Evolutionary conservation across 2,113 vertebrate species (phyloP).

Genomic region (Tragelaphus strepsiceros): DNA sequence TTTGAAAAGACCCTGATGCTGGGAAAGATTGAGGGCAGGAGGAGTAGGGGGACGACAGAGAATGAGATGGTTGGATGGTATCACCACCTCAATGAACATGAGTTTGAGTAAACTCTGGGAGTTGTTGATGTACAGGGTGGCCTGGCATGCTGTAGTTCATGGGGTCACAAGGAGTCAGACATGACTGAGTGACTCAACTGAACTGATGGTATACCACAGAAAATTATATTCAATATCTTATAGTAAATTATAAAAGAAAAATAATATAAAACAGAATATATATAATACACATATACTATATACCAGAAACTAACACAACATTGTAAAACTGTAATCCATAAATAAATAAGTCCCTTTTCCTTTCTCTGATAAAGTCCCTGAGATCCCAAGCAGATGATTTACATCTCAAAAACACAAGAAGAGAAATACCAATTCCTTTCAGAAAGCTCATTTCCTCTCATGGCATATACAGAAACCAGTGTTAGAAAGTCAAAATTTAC

Average conservation of each 20-base stretch:
- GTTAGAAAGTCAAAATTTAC: background rate
- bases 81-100: background rate
- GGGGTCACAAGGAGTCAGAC: fast-evolving
- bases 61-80: background rate
- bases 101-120: background rate
- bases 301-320: background rate
- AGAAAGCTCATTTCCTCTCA: background rate
- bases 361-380: background rate
- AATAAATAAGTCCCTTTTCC: background rate
- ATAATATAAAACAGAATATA: background rate
- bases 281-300: background rate
- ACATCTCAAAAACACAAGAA: background rate
- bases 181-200: background rate
- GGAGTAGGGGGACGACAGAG: background rate
- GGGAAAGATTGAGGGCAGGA: background rate
- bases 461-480: background rate
- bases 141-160: background rate
- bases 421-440: background rate
- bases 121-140: background rate
- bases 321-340: background rate
- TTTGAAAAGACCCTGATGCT: background rate
- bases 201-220: background rate
- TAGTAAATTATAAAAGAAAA: background rate
- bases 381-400: background rate
- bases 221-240: background rate